Evolutionary conservation across 2,113 vertebrate genomes (phyloP).

Genomic region (Syrmaticus mikado): DNA sequence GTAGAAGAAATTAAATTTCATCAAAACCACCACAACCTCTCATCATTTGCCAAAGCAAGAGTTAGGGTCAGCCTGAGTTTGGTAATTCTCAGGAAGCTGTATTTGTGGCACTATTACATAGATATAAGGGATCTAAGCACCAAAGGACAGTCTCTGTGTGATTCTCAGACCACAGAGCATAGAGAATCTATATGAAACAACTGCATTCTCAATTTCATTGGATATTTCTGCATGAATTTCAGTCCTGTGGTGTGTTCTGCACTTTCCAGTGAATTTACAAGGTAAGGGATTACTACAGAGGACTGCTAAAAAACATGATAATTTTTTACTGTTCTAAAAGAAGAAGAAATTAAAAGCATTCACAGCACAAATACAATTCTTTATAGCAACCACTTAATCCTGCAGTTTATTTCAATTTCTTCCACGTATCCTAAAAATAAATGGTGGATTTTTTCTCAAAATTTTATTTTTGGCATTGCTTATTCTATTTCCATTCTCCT

Average conservation of each 20-base stretch:
- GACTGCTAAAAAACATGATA: not conserved
- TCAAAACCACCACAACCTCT: not conserved
- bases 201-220: not conserved
- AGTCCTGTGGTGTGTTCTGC: not conserved
- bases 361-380: not conserved
- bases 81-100: not conserved
- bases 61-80: not conserved
- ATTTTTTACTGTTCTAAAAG: not conserved
- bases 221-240: not conserved
- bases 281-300: not conserved
- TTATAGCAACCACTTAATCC: slow-evolving; percentile 10
- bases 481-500: not conserved
- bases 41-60: not conserved
- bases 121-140: not conserved
- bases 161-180: not conserved
- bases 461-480: not conserved
- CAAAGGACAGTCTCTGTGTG: not conserved
- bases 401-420: slow-evolving; percentile 10
- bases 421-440: slow-evolving; percentile 14
- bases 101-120: not conserved
- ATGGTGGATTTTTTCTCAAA: not conserved
- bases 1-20: not conserved
- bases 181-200: not conserved
- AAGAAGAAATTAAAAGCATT: not conserved
- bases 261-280: not conserved